phyloP scores from a whole-genome alignment of 2,888 invertebrate species.

The Drosophila multiciliata region DNA sequence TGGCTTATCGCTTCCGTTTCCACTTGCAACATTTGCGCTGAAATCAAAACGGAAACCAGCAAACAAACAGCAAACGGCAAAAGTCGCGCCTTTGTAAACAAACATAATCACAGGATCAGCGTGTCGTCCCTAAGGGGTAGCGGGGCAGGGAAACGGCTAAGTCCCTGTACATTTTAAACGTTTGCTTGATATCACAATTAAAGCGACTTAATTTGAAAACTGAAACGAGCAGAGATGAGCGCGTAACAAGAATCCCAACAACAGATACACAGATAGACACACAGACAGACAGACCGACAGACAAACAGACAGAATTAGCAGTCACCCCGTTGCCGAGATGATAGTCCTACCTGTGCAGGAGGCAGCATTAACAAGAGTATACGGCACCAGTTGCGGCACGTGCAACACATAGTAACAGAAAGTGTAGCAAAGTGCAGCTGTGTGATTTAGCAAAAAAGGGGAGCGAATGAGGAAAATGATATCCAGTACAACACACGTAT shows the following conservation, averaged over 20 bases:
- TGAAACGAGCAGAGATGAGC: constrained; percentile 61
- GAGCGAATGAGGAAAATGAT: constrained; percentile 34
- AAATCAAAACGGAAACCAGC: constrained; percentile 65
- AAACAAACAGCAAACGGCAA: constrained; percentile 67
- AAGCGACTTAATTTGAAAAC: constrained; percentile 81
- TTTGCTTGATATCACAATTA: constrained; percentile 82
- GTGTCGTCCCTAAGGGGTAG: constrained; percentile 28
- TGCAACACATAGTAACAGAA: constrained; percentile 71
- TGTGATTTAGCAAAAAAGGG: constrained; percentile 27
- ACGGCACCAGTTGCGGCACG: constrained; percentile 65
- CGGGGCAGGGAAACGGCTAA: constrained; percentile 45
- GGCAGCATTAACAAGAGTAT: constrained; percentile 32
- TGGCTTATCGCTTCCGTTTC: constrained; percentile 31
- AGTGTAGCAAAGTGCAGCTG: constrained; percentile 78
- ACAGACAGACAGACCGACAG: constrained; percentile 18
- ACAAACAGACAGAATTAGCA: constrained; percentile 24
- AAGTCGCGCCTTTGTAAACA: constrained; percentile 79
- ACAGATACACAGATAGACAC: constrained; percentile 22
- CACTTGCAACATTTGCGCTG: constrained; percentile 41
- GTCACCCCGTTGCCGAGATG: constrained; percentile 59
- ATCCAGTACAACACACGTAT: constrained; percentile 40
- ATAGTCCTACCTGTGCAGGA: constrained; percentile 62
- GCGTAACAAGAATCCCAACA: constrained; percentile 40
- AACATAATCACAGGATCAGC: constrained; percentile 75
- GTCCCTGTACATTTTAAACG: constrained; percentile 68